Base-by-base conservation (phyloP, 2,113 vertebrate species). In the Perognathus longimembris region DNA sequence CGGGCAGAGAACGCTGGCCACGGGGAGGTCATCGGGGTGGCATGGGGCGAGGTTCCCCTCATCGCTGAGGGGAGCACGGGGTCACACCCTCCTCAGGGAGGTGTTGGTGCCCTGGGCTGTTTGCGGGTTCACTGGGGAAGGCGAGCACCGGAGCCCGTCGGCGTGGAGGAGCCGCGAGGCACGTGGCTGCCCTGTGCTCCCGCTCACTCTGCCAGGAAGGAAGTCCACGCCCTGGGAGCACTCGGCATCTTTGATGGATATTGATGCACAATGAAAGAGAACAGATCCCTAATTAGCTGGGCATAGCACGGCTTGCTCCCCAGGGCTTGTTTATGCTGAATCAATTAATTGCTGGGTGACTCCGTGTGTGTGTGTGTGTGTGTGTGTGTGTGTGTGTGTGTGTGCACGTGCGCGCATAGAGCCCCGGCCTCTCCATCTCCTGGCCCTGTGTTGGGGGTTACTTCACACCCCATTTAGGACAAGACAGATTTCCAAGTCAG, bases 121-220 rank as follows among this genome's bases (percentile, higher is more conserved):
- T 22, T 61, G 22, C 26, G 59, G 21, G 24, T 24, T 5, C 20
- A 24, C 24, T 24, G 59, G 24, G 59, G 26, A 3, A 59, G 54
- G 50, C 14, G 18, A 45, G 45, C 11, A 45, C 22, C 20, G 2
- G 32, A 1, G 6, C 14, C 26, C 6, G 4, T 42, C 1, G 2
- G n/a, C 10, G 6, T 26, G 8, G 57, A 66, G 22, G 59, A 24
- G 57, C 14, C 22, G 11, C 18, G 1, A 3, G 20, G 6, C 24
- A 2, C 1, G 5, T 26, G 32, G n/a, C 24, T 20, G 21, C 18
- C 14, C 0, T 1, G n/a, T 6, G 28, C 7, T 12, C 28, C 6
- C 24, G 21, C 18, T 45, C 40, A 6, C 2, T 9, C 20, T 71
- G 2, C 20, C 17, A 38, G 0, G 18, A 10, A 74, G 45, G 15